phyloP scores from a whole-genome alignment of 2,797 vertebrate genomes.

The Calcarius lapponicus region DNA sequence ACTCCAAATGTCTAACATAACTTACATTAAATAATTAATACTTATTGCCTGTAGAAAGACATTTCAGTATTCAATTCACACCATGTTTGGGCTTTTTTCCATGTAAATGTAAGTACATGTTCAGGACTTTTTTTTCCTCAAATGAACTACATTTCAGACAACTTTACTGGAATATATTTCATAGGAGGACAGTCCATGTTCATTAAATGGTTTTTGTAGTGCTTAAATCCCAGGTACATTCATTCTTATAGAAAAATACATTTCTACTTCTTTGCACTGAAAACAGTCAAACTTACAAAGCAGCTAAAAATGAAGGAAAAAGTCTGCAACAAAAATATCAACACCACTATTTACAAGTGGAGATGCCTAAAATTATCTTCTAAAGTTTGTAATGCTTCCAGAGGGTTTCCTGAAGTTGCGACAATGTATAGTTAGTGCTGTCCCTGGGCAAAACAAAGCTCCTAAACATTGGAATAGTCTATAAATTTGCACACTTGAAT shows the following conservation, averaged over 20 bases:
- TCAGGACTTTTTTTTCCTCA: neutral
- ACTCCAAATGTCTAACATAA: conserved; percentile 8
- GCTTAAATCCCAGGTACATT: conserved; percentile 21
- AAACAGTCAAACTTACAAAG: neutral
- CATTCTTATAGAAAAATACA: conserved; percentile 50
- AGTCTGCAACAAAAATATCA: conserved; percentile 6
- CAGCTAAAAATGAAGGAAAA: neutral
- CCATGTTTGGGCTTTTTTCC: neutral
- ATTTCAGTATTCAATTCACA: neutral
- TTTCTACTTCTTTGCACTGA: neutral
- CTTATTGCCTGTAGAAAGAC: conserved; percentile 57
- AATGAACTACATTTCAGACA: conserved; percentile 6
- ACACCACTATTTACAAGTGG: neutral
- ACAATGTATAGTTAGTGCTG: neutral
- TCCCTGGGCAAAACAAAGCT: neutral
- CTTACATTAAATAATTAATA: conserved; percentile 25
- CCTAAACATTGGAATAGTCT: neutral
- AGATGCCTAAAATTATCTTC: neutral
- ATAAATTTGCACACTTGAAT: neutral
- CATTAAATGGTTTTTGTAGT: neutral
- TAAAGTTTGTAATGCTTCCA: neutral
- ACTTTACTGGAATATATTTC: neutral
- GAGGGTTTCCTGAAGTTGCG: neutral
- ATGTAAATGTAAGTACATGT: neutral
- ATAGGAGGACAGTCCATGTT: neutral